These are phyloP conservation scores for Thamnophis elegans DNA, from an alignment of 2,797 vertebrate species.

Conservation along the genomic window DNA sequence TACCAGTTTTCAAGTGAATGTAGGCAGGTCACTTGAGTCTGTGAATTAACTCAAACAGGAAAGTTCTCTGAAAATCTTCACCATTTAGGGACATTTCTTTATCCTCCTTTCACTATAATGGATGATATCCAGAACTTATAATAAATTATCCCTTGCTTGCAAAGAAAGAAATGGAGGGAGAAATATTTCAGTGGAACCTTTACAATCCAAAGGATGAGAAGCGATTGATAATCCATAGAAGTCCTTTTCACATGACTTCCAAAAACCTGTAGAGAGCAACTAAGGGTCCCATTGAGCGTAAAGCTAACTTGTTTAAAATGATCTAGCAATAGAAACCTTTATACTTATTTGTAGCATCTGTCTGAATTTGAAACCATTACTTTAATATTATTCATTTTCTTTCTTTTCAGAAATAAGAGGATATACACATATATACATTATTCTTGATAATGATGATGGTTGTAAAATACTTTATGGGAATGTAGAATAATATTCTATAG, in stretches of 20 bases:
- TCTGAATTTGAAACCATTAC: background rate
- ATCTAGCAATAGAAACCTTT: conserved; percentile 5
- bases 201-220: conserved; percentile 15
- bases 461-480: background rate
- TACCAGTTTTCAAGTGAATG: background rate
- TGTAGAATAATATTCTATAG: background rate
- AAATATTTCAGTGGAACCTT: background rate
- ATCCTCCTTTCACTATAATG: background rate
- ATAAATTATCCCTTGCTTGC: background rate
- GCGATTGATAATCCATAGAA: rapidly evolving
- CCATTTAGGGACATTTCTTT: background rate
- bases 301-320: background rate
- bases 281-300: background rate
- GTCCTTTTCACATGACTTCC: background rate
- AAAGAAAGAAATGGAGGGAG: conserved; percentile 8
- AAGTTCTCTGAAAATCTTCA: background rate
- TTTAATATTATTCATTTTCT: background rate
- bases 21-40: background rate
- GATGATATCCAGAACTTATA: background rate
- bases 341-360: conserved; percentile 9
- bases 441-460: background rate
- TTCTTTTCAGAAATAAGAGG: background rate
- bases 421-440: background rate
- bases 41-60: background rate
- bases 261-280: rapidly evolving